phyloP scores from a whole-genome alignment of 2,113 vertebrate species.

The Ptyas mucosa region DNA sequence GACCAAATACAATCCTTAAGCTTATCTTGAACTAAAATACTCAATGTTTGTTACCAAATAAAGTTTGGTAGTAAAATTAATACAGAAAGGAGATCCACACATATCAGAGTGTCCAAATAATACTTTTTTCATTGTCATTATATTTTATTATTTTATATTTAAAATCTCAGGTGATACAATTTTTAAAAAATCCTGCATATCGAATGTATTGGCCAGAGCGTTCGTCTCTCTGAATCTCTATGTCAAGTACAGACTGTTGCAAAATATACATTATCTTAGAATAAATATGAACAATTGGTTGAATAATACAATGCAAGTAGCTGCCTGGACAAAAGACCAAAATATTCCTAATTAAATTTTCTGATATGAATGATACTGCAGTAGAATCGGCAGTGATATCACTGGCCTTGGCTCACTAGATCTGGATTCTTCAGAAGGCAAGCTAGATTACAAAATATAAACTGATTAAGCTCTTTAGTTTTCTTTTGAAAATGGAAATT shows the following conservation, averaged over 20 bases:
- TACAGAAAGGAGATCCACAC: neutral
- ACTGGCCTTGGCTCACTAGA: neutral
- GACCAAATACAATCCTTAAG: neutral
- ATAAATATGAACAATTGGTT: neutral
- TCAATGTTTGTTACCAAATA: neutral
- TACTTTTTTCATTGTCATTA: neutral
- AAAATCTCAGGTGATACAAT: neutral
- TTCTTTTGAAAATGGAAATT: neutral
- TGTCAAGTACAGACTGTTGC: neutral
- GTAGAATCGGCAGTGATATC: neutral
- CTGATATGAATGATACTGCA: neutral
- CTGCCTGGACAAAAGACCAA: neutral
- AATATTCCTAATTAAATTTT: neutral
- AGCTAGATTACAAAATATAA: neutral
- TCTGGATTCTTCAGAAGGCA: neutral
- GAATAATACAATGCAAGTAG: neutral
- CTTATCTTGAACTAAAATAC: neutral
- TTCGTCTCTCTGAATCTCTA: neutral
- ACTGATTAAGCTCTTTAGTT: neutral
- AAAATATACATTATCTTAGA: neutral
- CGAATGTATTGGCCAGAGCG: neutral
- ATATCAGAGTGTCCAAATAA: neutral
- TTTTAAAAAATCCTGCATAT: neutral
- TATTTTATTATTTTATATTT: no score
- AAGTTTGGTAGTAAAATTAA: neutral